phyloP scores from a whole-genome alignment of 2,888 invertebrate species.

The Malthinus seriepunctatus region DNA sequence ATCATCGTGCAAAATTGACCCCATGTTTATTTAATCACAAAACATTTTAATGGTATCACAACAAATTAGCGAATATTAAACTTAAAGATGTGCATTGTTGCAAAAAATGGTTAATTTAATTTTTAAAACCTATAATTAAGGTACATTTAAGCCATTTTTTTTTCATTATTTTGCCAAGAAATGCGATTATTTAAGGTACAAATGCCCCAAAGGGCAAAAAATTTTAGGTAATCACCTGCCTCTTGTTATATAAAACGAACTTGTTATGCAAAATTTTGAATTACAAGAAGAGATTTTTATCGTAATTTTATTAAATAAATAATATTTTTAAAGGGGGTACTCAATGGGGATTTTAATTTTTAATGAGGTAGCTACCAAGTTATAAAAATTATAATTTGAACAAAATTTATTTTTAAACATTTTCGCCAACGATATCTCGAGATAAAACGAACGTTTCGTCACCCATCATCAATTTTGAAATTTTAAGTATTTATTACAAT shows the following conservation, averaged over 20 bases:
- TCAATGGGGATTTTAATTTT: no score
- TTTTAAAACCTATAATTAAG: conserved; percentile 4
- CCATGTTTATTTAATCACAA: conserved; percentile 18
- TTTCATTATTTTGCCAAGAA: neutral
- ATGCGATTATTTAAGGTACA: neutral
- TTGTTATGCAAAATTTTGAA: conserved; percentile 5
- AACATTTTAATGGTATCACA: neutral
- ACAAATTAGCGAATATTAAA: neutral
- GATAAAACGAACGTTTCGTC: no score
- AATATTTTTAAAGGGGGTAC: neutral
- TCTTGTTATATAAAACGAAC: neutral
- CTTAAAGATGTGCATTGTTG: neutral
- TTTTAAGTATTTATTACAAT: no score
- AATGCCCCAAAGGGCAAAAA: neutral
- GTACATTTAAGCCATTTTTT: conserved; percentile 2
- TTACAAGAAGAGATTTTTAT: neutral
- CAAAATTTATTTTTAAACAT: no score
- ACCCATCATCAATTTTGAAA: no score
- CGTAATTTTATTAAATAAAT: conserved; percentile 6
- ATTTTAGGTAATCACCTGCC: neutral
- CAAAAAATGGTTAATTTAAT: neutral
- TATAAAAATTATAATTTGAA: no score
- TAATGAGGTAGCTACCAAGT: no score
- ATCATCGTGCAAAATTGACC: conserved; percentile 3
- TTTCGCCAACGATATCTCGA: no score